A percentile compares a stretch with the other conserved stretches of the same genome.
Evolutionary conservation across 2,888 invertebrate genomes (phyloP).

Genomic region (Acleris sparsana): DNA sequence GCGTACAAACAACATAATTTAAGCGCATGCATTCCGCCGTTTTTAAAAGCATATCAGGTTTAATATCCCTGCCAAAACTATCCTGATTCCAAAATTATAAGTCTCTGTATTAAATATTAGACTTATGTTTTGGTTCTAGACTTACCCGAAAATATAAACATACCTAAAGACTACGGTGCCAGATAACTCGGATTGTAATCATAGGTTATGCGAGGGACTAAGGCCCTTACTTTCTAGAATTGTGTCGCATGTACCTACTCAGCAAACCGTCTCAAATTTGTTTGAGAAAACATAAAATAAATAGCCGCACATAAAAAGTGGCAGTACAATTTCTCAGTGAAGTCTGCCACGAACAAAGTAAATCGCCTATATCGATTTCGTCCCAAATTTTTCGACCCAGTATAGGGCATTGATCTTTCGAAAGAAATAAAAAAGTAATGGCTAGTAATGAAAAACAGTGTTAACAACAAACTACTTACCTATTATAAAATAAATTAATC

Average conservation of each 20-base stretch:
- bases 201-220: slow-evolving; percentile 25
- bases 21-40: too few species aligned
- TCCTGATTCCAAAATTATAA: neutral
- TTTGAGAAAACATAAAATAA: slow-evolving; percentile 29
- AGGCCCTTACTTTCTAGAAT: slow-evolving; percentile 6
- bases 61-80: too few species aligned
- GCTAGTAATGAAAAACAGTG: neutral
- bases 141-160: slow-evolving; percentile 7
- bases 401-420: slow-evolving; percentile 5
- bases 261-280: slow-evolving; percentile 16
- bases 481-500: too few species aligned
- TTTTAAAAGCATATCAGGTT: too few species aligned
- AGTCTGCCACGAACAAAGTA: slow-evolving; percentile 22
- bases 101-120: neutral
- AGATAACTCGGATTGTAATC: slow-evolving; percentile 20
- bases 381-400: slow-evolving; percentile 15
- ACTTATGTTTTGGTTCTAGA: neutral
- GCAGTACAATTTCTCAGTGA: slow-evolving; percentile 27
- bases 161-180: slow-evolving; percentile 3
- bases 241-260: neutral
- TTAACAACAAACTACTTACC: too few species aligned
- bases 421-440: neutral
- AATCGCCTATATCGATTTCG: slow-evolving; percentile 27
- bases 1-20: too few species aligned
- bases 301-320: slow-evolving; percentile 30